Percentiles rank a stretch among this genome's conserved stretches.
phyloP scores from a whole-genome alignment of 2,888 invertebrate genomes.

The Metalampra italica region DNA sequence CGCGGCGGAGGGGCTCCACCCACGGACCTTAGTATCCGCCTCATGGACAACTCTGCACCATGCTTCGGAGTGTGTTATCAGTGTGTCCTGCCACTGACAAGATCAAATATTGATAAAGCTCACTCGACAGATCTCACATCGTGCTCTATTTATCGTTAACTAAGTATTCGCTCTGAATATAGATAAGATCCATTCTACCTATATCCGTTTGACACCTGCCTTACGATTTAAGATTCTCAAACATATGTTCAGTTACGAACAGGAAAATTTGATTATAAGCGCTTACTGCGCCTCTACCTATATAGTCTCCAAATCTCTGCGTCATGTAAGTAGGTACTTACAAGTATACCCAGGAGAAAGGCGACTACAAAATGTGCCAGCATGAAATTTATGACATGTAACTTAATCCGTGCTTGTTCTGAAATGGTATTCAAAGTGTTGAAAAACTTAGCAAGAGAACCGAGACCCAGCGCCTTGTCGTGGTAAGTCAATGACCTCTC shows the following conservation, averaged over 20 bases:
- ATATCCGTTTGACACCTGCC: background rate
- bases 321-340: background rate
- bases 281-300: too few species aligned
- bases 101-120: conserved; percentile 18
- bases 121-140: conserved; percentile 10
- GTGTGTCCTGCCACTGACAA: conserved; percentile 11
- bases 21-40: conserved; percentile 74
- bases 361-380: conserved; percentile 5
- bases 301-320: background rate
- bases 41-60: conserved; percentile 48
- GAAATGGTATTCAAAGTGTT: conserved; percentile 16
- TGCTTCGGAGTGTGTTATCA: conserved; percentile 10
- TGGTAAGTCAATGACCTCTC: conserved; percentile 67
- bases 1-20: conserved; percentile 61
- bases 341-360: too few species aligned
- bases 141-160: background rate
- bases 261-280: too few species aligned
- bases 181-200: background rate
- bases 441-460: conserved; percentile 42
- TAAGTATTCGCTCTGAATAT: conserved; percentile 2
- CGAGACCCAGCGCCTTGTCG: conserved; percentile 46
- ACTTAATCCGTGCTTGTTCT: conserved; percentile 17
- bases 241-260: too few species aligned
- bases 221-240: background rate
- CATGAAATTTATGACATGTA: conserved; percentile 15